These are phyloP conservation scores for Malurus splendens DNA, from an alignment of 2,797 vertebrate species.

Conservation along the genomic window DNA sequence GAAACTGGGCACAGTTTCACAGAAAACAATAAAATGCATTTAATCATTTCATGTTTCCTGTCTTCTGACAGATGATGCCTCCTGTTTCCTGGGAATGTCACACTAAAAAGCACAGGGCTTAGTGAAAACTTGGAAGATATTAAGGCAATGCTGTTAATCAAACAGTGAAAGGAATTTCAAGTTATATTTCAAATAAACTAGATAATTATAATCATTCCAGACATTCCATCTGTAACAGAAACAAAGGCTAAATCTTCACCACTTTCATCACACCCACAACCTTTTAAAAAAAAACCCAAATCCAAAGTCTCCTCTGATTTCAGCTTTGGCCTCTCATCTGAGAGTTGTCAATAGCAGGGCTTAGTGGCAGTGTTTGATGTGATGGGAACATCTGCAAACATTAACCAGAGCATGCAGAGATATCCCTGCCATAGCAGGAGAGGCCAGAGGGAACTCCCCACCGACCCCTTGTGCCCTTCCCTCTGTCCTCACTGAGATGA, in stretches of 20 bases:
- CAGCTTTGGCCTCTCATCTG: neutral
- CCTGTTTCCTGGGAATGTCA: constrained; percentile 38
- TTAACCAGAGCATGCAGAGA: neutral
- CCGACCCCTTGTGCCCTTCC: neutral
- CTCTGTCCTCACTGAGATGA: neutral
- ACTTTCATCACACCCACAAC: neutral
- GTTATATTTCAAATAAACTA: constrained; percentile 15
- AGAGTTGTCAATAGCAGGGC: neutral
- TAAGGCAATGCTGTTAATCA: constrained; percentile 25
- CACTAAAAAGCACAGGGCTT: neutral
- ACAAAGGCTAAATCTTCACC: neutral
- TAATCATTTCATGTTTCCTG: constrained; percentile 27
- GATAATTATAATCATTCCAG: neutral
- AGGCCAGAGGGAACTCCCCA: neutral
- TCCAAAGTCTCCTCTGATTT: neutral
- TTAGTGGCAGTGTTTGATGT: neutral
- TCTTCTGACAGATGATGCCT: constrained; percentile 29
- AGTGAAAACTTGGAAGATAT: constrained; percentile 26
- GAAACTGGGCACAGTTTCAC: constrained; percentile 48
- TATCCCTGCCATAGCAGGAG: neutral
- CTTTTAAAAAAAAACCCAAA: neutral
- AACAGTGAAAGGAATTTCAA: constrained; percentile 26
- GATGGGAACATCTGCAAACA: neutral
- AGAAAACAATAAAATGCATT: constrained; percentile 45
- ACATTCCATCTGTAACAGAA: neutral